Evolutionary conservation across 2,888 invertebrate species (phyloP).

Genomic region (Schizotus pectinicornis): DNA sequence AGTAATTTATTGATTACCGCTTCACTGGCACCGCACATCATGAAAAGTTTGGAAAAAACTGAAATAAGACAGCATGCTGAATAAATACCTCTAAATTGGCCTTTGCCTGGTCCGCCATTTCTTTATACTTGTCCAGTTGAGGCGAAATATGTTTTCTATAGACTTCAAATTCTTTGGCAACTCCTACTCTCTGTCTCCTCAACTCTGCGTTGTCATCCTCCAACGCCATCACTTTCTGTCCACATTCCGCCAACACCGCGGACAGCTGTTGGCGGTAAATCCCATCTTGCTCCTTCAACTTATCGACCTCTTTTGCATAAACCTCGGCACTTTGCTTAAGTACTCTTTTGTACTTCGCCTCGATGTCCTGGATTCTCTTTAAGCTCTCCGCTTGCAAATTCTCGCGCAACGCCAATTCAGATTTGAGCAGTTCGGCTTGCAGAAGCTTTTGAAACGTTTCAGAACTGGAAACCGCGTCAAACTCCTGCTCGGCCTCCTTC

Average conservation of each 20-base stretch:
- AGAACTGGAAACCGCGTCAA: constrained; percentile 23
- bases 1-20: background rate
- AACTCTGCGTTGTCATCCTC: constrained; percentile 40
- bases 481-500: constrained; percentile 31
- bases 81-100: constrained; percentile 12
- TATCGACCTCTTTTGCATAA: constrained; percentile 39
- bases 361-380: constrained; percentile 43
- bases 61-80: background rate
- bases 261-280: constrained; percentile 43
- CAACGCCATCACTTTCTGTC: constrained; percentile 38
- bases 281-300: constrained; percentile 42
- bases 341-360: constrained; percentile 42
- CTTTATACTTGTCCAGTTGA: constrained; percentile 12
- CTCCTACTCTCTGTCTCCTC: constrained; percentile 22
- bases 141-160: constrained; percentile 24
- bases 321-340: constrained; percentile 34
- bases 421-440: constrained; percentile 39
- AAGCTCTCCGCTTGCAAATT: constrained; percentile 44
- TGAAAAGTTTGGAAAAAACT: background rate
- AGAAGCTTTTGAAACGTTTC: constrained; percentile 23
- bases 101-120: constrained; percentile 31
- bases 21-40: no score
- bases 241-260: constrained; percentile 42
- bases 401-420: constrained; percentile 44
- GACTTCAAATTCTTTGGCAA: constrained; percentile 34